Conservation (phyloP, 1,140 invertebrate genomes). For the Coenobita brevimanus region DNA sequence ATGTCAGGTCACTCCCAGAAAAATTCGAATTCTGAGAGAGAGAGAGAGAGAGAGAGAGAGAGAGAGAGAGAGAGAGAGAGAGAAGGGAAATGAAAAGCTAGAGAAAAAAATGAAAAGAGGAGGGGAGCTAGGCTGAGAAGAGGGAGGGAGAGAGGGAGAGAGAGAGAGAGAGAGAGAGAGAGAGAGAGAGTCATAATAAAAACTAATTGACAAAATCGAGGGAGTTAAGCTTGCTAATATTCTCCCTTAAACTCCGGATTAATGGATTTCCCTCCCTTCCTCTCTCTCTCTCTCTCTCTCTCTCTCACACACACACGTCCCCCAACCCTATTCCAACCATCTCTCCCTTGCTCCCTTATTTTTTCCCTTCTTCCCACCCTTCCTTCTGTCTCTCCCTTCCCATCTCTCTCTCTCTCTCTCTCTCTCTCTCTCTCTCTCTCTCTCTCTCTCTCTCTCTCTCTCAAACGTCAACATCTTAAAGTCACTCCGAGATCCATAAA, state of each 20-base stretch:
- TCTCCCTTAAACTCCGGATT: too few species aligned
- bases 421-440: neutral
- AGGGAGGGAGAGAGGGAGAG: too few species aligned
- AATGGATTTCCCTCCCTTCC: neutral
- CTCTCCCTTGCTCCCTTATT: neutral
- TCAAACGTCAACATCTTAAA: neutral
- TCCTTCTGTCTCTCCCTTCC: neutral
- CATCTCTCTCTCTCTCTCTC: neutral
- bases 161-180: neutral
- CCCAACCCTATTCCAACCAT: neutral
- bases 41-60: neutral
- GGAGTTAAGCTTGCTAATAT: too few species aligned
- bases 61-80: neutral
- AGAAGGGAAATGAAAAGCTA: neutral
- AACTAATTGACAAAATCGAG: neutral
- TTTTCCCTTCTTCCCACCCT: neutral
- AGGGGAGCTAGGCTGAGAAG: too few species aligned
- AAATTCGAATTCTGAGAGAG: neutral
- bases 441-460: slow-evolving; percentile 15
- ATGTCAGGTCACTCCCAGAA: neutral
- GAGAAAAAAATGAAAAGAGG: too few species aligned
- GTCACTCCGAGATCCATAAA: neutral
- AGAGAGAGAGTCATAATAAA: neutral
- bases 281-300: neutral
- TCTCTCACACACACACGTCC: neutral